These are phyloP conservation scores for Harpagus bidentatus DNA, from an alignment of 2,113 vertebrate species.

Conservation along the genomic window DNA sequence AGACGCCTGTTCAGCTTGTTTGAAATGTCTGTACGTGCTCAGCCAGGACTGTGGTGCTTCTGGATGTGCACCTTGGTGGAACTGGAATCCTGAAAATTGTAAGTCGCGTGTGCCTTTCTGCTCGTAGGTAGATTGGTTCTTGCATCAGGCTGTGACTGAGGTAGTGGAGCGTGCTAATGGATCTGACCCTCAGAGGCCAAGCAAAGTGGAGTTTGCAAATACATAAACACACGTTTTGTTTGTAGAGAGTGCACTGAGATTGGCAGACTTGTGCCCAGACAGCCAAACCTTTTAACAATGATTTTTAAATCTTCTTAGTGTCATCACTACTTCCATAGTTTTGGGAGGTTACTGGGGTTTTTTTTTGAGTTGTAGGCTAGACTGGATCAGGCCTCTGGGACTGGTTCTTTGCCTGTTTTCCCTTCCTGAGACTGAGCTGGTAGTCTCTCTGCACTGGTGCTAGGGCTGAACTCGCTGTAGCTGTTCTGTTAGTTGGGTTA, in stretches of 20 bases:
- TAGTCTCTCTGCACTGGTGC: not conserved
- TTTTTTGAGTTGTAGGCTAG: not conserved
- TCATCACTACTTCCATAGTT: not conserved
- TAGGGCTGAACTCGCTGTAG: not conserved
- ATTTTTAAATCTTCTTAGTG: not conserved
- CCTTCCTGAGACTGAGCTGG: not conserved
- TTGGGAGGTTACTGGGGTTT: not conserved
- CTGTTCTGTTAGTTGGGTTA: not conserved
- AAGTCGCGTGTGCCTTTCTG: not conserved
- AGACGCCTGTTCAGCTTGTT: not conserved
- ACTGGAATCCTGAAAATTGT: not conserved
- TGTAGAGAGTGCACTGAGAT: not conserved
- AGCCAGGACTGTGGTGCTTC: not conserved
- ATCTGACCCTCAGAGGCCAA: not conserved
- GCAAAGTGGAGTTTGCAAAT: not conserved
- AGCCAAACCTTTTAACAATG: not conserved
- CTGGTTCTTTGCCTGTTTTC: not conserved
- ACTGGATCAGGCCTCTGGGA: not conserved
- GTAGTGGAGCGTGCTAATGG: not conserved
- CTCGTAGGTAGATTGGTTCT: not conserved
- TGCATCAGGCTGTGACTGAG: constrained; percentile 20
- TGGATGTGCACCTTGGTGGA: not conserved
- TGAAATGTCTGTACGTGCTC: not conserved
- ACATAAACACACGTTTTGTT: not conserved
- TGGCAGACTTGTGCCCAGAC: not conserved